A percentile compares a stretch with the other conserved stretches of the same genome.
phyloP scores from a whole-genome alignment of 2,113 vertebrate genomes.

The Arothron firmamentum region DNA sequence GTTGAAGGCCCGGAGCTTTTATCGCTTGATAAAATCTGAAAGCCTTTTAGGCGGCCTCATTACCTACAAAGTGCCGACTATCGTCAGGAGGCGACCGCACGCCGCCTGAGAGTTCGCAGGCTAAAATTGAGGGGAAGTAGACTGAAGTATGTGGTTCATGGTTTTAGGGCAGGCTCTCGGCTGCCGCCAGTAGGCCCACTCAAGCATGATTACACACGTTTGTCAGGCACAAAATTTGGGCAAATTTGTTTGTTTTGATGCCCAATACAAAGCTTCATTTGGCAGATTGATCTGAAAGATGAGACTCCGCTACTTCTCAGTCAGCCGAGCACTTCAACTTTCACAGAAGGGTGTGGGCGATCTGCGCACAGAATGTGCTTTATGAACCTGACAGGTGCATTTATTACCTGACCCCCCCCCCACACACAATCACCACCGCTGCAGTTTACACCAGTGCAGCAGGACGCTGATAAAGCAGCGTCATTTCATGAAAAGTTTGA shows the following conservation, averaged over 20 bases:
- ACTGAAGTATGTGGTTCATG: conserved; percentile 63
- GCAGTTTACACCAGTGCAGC: too few relatives aligned
- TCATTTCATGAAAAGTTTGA: too few relatives aligned
- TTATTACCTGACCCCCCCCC: conserved; percentile 9
- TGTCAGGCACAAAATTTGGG: conserved; percentile 36
- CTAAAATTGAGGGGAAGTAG: conserved; percentile 63
- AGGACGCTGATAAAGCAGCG: too few relatives aligned
- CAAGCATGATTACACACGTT: conserved; percentile 55
- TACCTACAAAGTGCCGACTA: conserved; percentile 65
- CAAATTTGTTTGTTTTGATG: conserved; percentile 44
- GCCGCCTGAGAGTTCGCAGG: conserved; percentile 62
- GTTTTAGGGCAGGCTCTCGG: conserved; percentile 43
- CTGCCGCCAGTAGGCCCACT: conserved; percentile 59
- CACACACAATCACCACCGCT: background rate
- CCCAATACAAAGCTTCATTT: conserved; percentile 22
- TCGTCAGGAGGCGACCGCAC: conserved; percentile 26
- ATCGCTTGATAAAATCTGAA: conserved; percentile 80
- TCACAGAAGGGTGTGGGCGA: conserved; percentile 33
- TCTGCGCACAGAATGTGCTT: conserved; percentile 34
- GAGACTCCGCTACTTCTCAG: conserved; percentile 55
- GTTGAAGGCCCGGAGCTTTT: conserved; percentile 70
- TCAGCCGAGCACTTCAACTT: conserved; percentile 57
- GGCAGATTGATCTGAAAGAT: conserved; percentile 44
- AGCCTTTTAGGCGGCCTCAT: conserved; percentile 74
- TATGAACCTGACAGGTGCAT: conserved; percentile 41